These are phyloP conservation scores for Avahi laniger DNA, from an alignment of 2,797 vertebrate species.

Conservation along the genomic window DNA sequence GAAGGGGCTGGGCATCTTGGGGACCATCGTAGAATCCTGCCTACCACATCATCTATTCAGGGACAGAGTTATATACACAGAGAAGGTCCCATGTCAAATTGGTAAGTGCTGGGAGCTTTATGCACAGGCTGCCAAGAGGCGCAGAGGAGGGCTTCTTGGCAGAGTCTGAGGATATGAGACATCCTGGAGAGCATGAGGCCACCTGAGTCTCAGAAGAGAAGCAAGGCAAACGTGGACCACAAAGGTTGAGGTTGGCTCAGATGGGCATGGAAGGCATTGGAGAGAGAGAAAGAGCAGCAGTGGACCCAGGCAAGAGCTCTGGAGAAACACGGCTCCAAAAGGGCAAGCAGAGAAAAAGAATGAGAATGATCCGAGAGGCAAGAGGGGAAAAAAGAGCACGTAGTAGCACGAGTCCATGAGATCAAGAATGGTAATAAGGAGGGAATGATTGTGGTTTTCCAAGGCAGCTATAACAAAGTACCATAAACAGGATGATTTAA, in stretches of 20 bases:
- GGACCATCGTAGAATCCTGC: not conserved
- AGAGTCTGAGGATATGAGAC: not conserved
- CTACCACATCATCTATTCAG: not conserved
- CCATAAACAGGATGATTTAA: not conserved
- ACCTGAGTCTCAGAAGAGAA: not conserved
- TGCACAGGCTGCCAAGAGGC: not conserved
- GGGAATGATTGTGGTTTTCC: not conserved
- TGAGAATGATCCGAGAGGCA: not conserved
- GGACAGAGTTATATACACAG: not conserved
- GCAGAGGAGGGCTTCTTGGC: not conserved
- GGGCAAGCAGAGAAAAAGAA: not conserved
- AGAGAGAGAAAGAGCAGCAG: not conserved
- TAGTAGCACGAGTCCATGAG: not conserved
- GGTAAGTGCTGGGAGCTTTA: no score
- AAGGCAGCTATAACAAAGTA: not conserved
- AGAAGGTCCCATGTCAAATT: not conserved
- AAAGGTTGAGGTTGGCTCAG: not conserved
- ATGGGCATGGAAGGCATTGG: not conserved
- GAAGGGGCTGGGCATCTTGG: no score
- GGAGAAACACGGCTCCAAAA: not conserved
- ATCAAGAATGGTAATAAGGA: not conserved
- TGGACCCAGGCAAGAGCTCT: rapidly evolving
- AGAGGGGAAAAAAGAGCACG: not conserved
- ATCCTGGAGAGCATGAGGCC: not conserved
- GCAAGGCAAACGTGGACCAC: not conserved